Evolutionary conservation across 2,113 vertebrate species (phyloP).

Genomic region (Dipodomys merriami): DNA sequence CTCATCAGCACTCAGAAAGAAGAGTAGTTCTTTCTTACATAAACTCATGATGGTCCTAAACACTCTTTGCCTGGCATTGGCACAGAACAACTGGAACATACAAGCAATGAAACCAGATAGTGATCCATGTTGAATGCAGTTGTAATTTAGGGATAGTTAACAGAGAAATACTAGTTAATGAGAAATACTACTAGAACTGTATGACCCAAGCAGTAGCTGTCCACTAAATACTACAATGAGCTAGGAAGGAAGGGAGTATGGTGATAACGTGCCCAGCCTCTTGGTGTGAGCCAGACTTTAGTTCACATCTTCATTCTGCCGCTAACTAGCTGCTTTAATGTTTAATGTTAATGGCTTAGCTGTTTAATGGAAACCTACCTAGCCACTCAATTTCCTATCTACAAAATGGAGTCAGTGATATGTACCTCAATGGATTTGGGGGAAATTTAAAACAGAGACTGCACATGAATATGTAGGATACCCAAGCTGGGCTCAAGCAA

Average conservation of each 20-base stretch:
- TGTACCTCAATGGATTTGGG: not conserved
- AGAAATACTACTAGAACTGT: not conserved
- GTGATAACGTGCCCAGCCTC: not conserved
- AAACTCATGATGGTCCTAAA: not conserved
- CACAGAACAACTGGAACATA: not conserved
- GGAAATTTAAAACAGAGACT: constrained; percentile 22
- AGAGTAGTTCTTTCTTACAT: not conserved
- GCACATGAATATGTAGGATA: not conserved
- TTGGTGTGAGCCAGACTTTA: not conserved
- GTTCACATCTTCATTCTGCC: constrained; percentile 28
- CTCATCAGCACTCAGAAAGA: not conserved
- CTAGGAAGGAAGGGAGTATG: not conserved
- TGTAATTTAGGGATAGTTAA: not conserved
- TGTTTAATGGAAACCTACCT: constrained; percentile 34
- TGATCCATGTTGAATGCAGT: accelerated
- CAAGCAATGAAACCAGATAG: not conserved
- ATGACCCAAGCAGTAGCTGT: not conserved
- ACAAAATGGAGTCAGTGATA: constrained; percentile 19
- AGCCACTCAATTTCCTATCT: constrained; percentile 37
- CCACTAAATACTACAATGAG: not conserved
- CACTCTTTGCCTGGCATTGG: not conserved
- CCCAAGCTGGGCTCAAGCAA: not conserved
- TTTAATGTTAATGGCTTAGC: constrained; percentile 30
- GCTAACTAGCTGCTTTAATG: constrained; percentile 28
- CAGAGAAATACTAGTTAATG: not conserved